These are phyloP conservation scores for Anas platyrhynchos DNA, from an alignment of 2,113 vertebrate genomes.

Conservation along the genomic window DNA sequence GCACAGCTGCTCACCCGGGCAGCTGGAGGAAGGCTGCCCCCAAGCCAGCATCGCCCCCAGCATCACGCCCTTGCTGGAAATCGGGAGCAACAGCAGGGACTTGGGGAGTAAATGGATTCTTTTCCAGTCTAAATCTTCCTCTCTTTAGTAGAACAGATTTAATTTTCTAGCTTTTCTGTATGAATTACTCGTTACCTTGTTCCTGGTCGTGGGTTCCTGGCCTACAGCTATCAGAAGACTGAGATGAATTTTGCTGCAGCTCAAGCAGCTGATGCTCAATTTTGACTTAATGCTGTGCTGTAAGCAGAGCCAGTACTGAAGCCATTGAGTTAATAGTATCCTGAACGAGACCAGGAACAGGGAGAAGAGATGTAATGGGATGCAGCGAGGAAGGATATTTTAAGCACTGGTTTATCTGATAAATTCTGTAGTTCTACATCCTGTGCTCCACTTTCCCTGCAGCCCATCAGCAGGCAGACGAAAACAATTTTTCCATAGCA, in stretches of 20 bases:
- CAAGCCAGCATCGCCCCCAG: background rate
- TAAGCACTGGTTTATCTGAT: constrained; percentile 16
- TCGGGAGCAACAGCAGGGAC: background rate
- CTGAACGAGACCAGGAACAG: background rate
- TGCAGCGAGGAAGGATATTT: background rate
- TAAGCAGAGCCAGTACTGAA: background rate
- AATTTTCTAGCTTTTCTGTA: background rate
- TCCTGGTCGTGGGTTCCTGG: background rate
- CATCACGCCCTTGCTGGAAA: background rate
- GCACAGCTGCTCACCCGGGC: background rate
- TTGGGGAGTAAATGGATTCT: background rate
- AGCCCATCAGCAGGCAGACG: background rate
- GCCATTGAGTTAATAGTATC: background rate
- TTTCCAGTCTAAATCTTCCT: background rate
- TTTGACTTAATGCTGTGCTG: background rate
- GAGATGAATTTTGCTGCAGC: constrained; percentile 12
- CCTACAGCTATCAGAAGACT: background rate
- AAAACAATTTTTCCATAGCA: background rate
- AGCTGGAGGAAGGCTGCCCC: background rate
- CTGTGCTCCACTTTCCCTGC: background rate
- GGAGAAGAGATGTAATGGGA: constrained; percentile 4
- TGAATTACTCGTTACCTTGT: constrained; percentile 3
- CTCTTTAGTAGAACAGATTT: background rate
- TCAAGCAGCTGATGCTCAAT: constrained; percentile 12
- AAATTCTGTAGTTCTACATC: background rate